These are phyloP conservation scores for Troglohyphantes excavatus DNA, from an alignment of 2,888 invertebrate species.

Conservation along the genomic window DNA sequence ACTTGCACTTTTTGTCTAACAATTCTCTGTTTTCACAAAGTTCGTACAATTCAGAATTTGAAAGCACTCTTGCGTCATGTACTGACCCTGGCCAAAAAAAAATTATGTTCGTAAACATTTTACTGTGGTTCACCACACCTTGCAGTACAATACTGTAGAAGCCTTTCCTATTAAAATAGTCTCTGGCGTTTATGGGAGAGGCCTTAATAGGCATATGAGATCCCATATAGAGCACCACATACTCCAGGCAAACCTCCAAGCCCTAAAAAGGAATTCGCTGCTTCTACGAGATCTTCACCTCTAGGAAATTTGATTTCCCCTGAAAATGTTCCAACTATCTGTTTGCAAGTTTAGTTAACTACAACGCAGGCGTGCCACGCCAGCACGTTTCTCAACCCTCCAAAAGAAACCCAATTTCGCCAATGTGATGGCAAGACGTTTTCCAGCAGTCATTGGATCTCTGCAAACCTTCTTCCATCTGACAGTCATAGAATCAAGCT, in stretches of 20 bases:
- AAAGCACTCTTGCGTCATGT: slow-evolving; percentile 37
- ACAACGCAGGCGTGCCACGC: too few relatives aligned
- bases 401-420: too few relatives aligned
- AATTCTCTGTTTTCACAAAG: neutral
- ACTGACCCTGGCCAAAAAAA: slow-evolving; percentile 39
- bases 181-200: neutral
- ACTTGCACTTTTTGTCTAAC: too few relatives aligned
- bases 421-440: too few relatives aligned
- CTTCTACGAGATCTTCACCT: neutral
- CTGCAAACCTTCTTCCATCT: too few relatives aligned
- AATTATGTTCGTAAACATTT: slow-evolving; percentile 20
- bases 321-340: too few relatives aligned
- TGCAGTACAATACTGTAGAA: slow-evolving; percentile 21
- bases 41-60: slow-evolving; percentile 7
- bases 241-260: slow-evolving; percentile 10
- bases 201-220: slow-evolving; percentile 54
- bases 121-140: neutral
- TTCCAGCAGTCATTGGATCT: too few relatives aligned
- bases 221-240: slow-evolving; percentile 43
- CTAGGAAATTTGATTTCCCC: neutral
- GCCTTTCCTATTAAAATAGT: slow-evolving; percentile 6
- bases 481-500: too few relatives aligned
- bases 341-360: too few relatives aligned
- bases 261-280: neutral
- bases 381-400: too few relatives aligned